Evolutionary conservation across 2,888 invertebrate species (phyloP), one percentile per base, ranked within the genome.

Genomic region (Spicauda simplicius): DNA sequence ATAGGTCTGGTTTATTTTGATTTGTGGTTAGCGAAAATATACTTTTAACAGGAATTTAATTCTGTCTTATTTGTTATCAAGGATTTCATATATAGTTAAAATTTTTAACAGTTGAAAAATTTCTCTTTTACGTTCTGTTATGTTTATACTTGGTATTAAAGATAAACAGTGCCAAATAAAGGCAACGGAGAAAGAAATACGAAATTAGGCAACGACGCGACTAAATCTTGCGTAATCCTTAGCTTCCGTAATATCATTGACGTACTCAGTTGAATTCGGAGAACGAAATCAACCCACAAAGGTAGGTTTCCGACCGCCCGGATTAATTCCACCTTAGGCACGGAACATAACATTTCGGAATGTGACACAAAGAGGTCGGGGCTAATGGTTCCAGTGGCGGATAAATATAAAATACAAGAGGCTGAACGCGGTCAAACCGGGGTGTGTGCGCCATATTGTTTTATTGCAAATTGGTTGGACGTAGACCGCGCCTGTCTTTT

Each of bases 381-480:
- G 78, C 81, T 87, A 88, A 88, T 86, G 81, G 83, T 73, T 76
- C 78, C 77, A 76, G 74, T 80, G 80, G 80, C 73, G 78, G 79
- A 81, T 83, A 84, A 85, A 75, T 76, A 75, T 78, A 76, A 76
- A 81, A 78, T 71, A 73, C 72, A 72, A 73, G 75, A 74, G 73
- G 68, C 64, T 64, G 68, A 72, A 71, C 72, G 72, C 80, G 77
- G 81, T 81, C 83, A 76, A 84, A 41, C 30, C 81, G 79, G 78
- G 79, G 81, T 81, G 80, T 80, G 78, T 79, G 79, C 79, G 86
- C 89, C 86, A 87, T 92, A 92, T 92, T 93, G 91, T 93, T 92
- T 93, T 93, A 93, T 92, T 92, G 92, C 92, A 93, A 93, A 93
- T 93, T 93, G 92, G 91, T 89, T 90, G 88, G 89, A 87, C 88